These are phyloP conservation scores for Globicephala melas DNA, from an alignment of 2,113 vertebrate genomes.

Conservation along the genomic window DNA sequence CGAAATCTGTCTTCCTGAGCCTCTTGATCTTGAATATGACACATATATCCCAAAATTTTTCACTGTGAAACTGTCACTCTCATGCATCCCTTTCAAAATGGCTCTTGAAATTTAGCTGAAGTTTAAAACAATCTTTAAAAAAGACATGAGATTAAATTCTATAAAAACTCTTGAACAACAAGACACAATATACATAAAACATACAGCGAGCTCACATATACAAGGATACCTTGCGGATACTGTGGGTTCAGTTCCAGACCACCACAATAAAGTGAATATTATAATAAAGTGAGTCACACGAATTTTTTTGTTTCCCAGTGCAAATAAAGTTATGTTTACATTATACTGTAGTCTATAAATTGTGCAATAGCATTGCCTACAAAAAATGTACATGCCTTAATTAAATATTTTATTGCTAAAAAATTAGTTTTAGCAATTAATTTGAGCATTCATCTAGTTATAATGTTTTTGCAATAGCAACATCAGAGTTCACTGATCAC, in stretches of 20 bases:
- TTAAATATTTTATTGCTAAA: not conserved
- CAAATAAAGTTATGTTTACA: not conserved
- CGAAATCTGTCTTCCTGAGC: not conserved
- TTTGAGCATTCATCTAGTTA: not conserved
- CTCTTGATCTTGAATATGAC: conserved; percentile 16
- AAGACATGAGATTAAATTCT: not conserved
- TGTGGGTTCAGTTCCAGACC: not conserved
- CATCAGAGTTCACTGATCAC: not conserved
- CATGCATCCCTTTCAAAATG: conserved; percentile 19
- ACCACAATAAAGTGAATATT: not conserved
- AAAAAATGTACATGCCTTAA: not conserved
- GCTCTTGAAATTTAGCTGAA: conserved; percentile 25
- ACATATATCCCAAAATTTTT: not conserved
- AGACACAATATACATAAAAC: not conserved
- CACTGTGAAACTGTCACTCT: not conserved
- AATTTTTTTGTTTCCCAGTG: not conserved
- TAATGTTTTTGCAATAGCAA: not conserved
- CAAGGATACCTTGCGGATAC: not conserved
- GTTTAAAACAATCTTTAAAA: conserved; percentile 30
- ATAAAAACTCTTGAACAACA: not conserved
- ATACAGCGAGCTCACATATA: not conserved
- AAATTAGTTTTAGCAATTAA: not conserved
- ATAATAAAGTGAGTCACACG: not conserved
- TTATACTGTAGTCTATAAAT: not conserved
- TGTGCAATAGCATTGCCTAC: not conserved